Evolutionary conservation across 2,888 invertebrate genomes (phyloP), one percentile per base, ranked within the genome.

Genomic region (Cordilura impudica): DNA sequence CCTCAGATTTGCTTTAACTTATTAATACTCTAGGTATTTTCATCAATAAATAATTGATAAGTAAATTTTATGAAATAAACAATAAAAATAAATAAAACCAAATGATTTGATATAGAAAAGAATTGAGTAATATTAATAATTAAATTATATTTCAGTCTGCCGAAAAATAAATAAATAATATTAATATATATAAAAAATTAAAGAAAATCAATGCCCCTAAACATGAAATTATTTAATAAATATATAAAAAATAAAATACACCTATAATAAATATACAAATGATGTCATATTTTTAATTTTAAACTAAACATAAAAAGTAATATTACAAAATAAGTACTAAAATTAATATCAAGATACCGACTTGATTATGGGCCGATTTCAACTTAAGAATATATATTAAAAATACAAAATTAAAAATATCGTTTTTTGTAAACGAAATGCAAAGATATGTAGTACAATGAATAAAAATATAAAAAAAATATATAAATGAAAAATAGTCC

Each of bases 381-480:
- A 7, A 26, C 14, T 6, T 31, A 65, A 60, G n/a, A 35, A 60
- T 49, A 56, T 14, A 72, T 47, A 18, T 7, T 2, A 43, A 63
- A 26, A 45, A n/a, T n/a, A n/a, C n/a, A n/a, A 45, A 29, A 6
- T 31, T 49, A 54, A 23, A 47, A 45, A 43, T 49, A 39, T 51
- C 29, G 45, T 54, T 45, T 72, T 77, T 75, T 75, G 76, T 66
- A 78, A 78, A 78, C 76, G 78, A 83, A 82, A 82, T 79, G 86
- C 85, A 81, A 81, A 81, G 78, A 86, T 86, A 85, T 83, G 87
- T 86, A 86, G 86, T 86, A 86, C 86, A 86, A 87, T 82, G 86
- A 83, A 84, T 82, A 83, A 79, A 76, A 78, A 71, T 79, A 80
- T 82, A 69, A 81, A 53, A 78, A 80, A 65, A 82, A 80, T 83